phyloP scores from a whole-genome alignment of 2,113 vertebrate species.

The Centropristis striata region DNA sequence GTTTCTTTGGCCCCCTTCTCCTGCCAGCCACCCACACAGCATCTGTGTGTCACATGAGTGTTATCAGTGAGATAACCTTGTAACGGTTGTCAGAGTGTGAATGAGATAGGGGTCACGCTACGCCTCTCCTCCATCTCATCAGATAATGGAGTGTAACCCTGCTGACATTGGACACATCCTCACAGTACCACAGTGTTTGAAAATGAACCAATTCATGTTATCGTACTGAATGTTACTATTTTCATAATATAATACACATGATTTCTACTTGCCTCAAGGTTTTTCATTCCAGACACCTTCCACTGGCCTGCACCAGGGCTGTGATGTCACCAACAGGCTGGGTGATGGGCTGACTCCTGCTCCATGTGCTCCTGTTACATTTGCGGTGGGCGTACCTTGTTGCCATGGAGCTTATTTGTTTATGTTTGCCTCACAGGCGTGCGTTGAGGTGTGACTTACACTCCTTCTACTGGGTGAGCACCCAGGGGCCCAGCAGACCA shows the following conservation, averaged over 20 bases:
- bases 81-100: conserved; percentile 7
- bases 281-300: no score
- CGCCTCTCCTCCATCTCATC: not conserved
- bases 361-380: not conserved
- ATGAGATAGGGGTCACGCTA: conserved; percentile 10
- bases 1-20: no score
- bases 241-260: not conserved
- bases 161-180: not conserved
- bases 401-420: not conserved
- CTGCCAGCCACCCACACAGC: not conserved
- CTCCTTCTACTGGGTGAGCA: not conserved
- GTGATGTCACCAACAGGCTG: no score
- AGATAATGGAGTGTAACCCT: not conserved
- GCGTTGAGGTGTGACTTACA: not conserved
- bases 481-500: no score
- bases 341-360: not conserved
- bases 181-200: not conserved
- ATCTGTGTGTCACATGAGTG: conserved; percentile 15
- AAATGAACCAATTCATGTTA: not conserved
- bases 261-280: not conserved
- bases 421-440: not conserved
- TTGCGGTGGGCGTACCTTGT: not conserved
- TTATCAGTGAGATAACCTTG: conserved; percentile 31
- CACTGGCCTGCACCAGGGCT: no score
- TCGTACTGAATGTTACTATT: no score